phyloP scores from a whole-genome alignment of 1,140 invertebrate species.

The Diorhabda sublineata region DNA sequence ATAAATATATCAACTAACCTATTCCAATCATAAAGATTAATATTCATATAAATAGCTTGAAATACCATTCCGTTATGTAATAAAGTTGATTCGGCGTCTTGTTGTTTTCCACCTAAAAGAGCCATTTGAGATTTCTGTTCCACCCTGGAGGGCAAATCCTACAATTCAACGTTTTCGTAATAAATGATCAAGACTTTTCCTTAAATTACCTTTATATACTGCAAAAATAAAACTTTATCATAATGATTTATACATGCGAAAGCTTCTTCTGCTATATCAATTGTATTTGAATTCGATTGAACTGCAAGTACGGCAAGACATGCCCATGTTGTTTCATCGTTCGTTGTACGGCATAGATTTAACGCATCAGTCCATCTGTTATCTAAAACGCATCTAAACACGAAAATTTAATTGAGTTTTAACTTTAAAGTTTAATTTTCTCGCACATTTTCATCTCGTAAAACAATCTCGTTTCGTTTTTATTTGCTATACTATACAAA shows the following conservation, averaged over 20 bases:
- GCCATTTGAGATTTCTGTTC: slow-evolving; percentile 76
- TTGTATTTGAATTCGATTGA: slow-evolving; percentile 61
- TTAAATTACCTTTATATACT: slow-evolving; percentile 69
- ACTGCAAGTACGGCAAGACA: slow-evolving; percentile 83
- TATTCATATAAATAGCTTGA: slow-evolving; percentile 74
- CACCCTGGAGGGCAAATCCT: slow-evolving; percentile 53
- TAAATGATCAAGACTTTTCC: not conserved
- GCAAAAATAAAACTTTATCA: slow-evolving; percentile 88
- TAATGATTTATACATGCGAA: slow-evolving; percentile 88
- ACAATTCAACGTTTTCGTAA: slow-evolving; percentile 10
- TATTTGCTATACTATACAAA: not conserved
- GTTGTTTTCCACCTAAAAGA: slow-evolving; percentile 70
- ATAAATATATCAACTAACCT: slow-evolving; percentile 50
- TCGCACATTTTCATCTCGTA: not conserved
- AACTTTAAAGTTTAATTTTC: not conserved
- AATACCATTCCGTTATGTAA: slow-evolving; percentile 72
- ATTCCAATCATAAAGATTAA: slow-evolving; percentile 83
- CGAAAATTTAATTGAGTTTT: not conserved
- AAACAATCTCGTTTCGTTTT: not conserved
- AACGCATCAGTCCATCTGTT: slow-evolving; percentile 73
- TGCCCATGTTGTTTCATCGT: slow-evolving; percentile 84
- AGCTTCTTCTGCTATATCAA: slow-evolving; percentile 85
- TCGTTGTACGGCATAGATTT: slow-evolving; percentile 71
- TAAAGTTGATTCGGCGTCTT: slow-evolving; percentile 79
- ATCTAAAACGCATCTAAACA: slow-evolving; percentile 51